Conservation (phyloP, 2,113 vertebrate species). For the Junco hyemalis region DNA sequence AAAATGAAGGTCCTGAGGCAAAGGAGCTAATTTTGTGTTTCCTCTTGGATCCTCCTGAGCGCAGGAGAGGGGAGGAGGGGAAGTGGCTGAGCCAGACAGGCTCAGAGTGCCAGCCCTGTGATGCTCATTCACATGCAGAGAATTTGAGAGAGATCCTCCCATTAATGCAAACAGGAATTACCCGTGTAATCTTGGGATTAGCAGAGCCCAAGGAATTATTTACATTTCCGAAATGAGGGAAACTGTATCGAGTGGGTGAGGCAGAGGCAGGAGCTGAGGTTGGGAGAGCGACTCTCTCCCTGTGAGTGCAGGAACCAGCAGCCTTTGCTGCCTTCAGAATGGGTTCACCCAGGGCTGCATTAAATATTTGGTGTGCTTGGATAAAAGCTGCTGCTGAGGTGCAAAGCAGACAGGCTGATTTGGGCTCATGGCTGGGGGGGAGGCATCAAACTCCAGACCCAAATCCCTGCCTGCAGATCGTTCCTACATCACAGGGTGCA, state of each 20-base stretch:
- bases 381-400: neutral
- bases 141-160: slow-evolving; percentile 38
- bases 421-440: neutral
- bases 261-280: neutral
- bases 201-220: slow-evolving; percentile 37
- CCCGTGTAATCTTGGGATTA: slow-evolving; percentile 52
- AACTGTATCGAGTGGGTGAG: neutral
- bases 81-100: neutral
- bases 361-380: neutral
- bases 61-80: neutral
- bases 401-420: neutral
- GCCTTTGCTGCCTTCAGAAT: accelerated
- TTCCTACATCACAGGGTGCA: neutral
- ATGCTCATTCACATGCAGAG: slow-evolving; percentile 32
- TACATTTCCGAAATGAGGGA: slow-evolving; percentile 46
- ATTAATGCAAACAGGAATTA: slow-evolving; percentile 56
- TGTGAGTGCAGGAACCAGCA: accelerated
- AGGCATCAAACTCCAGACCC: neutral
- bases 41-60: neutral
- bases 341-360: neutral
- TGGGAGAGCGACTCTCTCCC: accelerated
- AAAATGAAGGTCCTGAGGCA: neutral
- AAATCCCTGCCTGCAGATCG: neutral
- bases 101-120: neutral
- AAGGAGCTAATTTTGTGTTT: slow-evolving; percentile 15